These are phyloP conservation scores for Xenus cinereus DNA, from an alignment of 2,113 vertebrate genomes.

Conservation along the genomic window DNA sequence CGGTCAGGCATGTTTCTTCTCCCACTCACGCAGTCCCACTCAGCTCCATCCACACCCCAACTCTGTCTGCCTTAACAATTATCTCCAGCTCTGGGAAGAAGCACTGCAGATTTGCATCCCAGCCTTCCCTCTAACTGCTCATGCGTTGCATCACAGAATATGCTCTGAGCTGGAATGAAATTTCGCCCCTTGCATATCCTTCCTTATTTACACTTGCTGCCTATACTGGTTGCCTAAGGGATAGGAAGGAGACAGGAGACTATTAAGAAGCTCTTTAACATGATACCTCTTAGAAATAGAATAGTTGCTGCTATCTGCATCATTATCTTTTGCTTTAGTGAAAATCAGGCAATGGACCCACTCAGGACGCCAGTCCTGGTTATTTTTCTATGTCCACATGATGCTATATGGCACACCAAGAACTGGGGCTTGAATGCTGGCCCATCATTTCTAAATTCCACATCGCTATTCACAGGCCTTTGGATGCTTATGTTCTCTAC, in stretches of 20 bases:
- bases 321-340: neutral
- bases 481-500: neutral
- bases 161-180: constrained; percentile 4
- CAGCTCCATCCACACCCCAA: constrained; percentile 6
- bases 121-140: neutral
- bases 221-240: constrained; percentile 1
- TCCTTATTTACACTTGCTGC: constrained; percentile 28
- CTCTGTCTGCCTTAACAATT: constrained; percentile 26
- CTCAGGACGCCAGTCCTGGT: neutral
- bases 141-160: neutral
- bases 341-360: neutral
- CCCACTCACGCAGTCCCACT: constrained; percentile 21
- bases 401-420: neutral
- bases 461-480: neutral
- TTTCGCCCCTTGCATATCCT: neutral
- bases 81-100: constrained; percentile 2
- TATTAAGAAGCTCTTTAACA: constrained; percentile 23
- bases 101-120: neutral
- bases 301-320: neutral
- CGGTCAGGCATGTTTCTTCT: constrained; percentile 23
- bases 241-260: neutral
- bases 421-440: neutral
- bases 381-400: neutral
- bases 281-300: neutral
- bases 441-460: neutral